A percentile compares a stretch with the other conserved stretches of the same genome.
Conservation (phyloP, 2,888 invertebrate genomes). For the Drosophila mulleri region DNA sequence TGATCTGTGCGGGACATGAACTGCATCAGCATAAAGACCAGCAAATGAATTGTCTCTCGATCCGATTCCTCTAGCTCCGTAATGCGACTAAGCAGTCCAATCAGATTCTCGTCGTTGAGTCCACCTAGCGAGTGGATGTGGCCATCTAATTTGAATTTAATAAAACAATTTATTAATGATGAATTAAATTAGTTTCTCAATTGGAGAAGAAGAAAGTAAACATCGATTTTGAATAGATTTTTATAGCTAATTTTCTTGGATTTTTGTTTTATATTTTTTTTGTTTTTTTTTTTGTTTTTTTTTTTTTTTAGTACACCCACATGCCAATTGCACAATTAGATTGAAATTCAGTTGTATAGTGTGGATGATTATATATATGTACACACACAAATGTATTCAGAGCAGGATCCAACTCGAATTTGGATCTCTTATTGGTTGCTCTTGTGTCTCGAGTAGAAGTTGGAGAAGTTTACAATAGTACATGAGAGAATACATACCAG, state of each 20-base stretch:
- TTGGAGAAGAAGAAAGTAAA: slow-evolving; percentile 6
- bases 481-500: slow-evolving; percentile 77
- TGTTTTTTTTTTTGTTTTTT: slow-evolving; percentile 30
- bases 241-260: slow-evolving; percentile 18
- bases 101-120: slow-evolving; percentile 92
- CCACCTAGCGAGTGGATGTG: slow-evolving; percentile 94
- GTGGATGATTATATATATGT: slow-evolving; percentile 42
- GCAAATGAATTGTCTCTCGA: slow-evolving; percentile 96
- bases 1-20: slow-evolving; percentile 94
- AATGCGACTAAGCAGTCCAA: slow-evolving; percentile 92
- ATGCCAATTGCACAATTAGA: slow-evolving; percentile 77
- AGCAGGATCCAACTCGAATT: slow-evolving; percentile 11
- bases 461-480: slow-evolving; percentile 50
- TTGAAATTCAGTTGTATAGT: slow-evolving; percentile 56
- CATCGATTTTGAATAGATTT: slow-evolving; percentile 22
- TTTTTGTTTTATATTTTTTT: not conserved
- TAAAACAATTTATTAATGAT: slow-evolving; percentile 10
- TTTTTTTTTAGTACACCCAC: slow-evolving; percentile 61
- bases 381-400: slow-evolving; percentile 56
- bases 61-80: slow-evolving; percentile 98
- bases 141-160: slow-evolving; percentile 87
- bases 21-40: slow-evolving; percentile 98
- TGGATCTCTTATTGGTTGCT: slow-evolving; percentile 13
- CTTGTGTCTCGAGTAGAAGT: slow-evolving; percentile 22
- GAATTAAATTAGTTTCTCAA: not conserved